Evolutionary conservation across 2,888 invertebrate genomes (phyloP).

Genomic region (Zele albiditarsus): DNA sequence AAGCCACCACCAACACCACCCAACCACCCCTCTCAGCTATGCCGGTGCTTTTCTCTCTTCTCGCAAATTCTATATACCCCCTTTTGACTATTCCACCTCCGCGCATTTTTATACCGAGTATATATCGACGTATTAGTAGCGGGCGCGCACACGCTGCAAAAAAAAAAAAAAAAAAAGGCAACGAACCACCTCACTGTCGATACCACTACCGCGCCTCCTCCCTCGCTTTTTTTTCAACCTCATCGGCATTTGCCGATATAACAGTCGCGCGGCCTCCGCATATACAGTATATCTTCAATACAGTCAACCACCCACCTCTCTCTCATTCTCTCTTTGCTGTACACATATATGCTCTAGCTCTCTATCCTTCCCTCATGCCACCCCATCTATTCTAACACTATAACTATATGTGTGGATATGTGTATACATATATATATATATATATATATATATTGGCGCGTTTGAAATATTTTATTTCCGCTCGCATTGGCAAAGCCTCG

Average conservation of each 20-base stretch:
- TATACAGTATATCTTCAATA: constrained; percentile 28
- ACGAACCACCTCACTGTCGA: constrained; percentile 42
- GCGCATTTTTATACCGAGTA: constrained; percentile 28
- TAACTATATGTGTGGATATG: constrained; percentile 29
- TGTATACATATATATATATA: not conserved
- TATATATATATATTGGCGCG: constrained; percentile 41
- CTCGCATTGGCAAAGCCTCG: constrained; percentile 64
- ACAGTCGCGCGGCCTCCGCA: constrained; percentile 1
- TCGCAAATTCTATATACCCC: constrained; percentile 23
- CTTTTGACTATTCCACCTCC: constrained; percentile 35
- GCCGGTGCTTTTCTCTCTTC: constrained; percentile 13
- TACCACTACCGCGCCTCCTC: constrained; percentile 33
- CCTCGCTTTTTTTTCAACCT: constrained; percentile 12
- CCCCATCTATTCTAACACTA: constrained; percentile 19
- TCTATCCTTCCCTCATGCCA: constrained; percentile 5
- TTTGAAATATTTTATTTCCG: constrained; percentile 69
- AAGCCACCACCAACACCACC: constrained; percentile 9
- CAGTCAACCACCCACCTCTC: constrained; percentile 38
- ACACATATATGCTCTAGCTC: constrained; percentile 23
- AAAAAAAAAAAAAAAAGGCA: constrained; percentile 29
- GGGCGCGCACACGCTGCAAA: constrained; percentile 42
- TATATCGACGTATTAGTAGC: constrained; percentile 64
- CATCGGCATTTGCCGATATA: constrained; percentile 40
- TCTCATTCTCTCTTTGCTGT: not conserved
- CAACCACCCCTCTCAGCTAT: constrained; percentile 7